Evolutionary conservation across 2,797 vertebrate genomes (phyloP).

Genomic region (Sebastes jordani): DNA sequence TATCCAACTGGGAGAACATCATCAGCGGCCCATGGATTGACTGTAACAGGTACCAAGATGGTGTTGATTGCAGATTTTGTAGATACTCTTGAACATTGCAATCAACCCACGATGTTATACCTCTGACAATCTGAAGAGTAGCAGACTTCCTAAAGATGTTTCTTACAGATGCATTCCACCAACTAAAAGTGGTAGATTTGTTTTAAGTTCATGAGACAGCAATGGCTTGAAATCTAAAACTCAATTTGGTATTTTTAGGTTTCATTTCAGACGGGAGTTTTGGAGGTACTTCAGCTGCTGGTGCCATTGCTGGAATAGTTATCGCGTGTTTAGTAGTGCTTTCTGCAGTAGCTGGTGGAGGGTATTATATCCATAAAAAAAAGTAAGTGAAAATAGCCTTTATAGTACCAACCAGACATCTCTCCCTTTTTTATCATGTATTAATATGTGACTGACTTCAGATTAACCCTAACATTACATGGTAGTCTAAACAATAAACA

Average conservation of each 20-base stretch:
- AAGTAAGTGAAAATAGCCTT: constrained; percentile 18
- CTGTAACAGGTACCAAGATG: constrained; percentile 43
- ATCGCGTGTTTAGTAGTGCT: constrained; percentile 1
- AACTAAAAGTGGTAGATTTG: too few species aligned
- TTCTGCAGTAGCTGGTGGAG: not conserved
- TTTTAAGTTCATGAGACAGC: not conserved
- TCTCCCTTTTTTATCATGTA: too few species aligned
- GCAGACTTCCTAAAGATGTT: not conserved
- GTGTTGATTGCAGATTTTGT: not conserved
- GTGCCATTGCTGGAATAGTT: constrained; percentile 53
- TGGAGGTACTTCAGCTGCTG: not conserved
- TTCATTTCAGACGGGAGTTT: too few species aligned
- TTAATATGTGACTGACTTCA: too few species aligned
- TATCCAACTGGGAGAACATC: constrained; percentile 1
- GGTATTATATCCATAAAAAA: not conserved
- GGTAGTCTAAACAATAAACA: not conserved
- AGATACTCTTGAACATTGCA: too few species aligned
- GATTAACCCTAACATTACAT: too few species aligned
- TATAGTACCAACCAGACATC: too few species aligned
- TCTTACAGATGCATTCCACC: not conserved
- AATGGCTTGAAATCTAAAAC: not conserved
- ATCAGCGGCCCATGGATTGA: not conserved
- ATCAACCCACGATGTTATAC: accelerated
- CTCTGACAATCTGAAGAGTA: too few species aligned
- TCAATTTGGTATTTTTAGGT: too few species aligned